Percentiles rank a stretch among this genome's conserved stretches.
phyloP scores from a whole-genome alignment of 53 echinoderm and acorn worm genomes.

The Luidia sarsii region DNA sequence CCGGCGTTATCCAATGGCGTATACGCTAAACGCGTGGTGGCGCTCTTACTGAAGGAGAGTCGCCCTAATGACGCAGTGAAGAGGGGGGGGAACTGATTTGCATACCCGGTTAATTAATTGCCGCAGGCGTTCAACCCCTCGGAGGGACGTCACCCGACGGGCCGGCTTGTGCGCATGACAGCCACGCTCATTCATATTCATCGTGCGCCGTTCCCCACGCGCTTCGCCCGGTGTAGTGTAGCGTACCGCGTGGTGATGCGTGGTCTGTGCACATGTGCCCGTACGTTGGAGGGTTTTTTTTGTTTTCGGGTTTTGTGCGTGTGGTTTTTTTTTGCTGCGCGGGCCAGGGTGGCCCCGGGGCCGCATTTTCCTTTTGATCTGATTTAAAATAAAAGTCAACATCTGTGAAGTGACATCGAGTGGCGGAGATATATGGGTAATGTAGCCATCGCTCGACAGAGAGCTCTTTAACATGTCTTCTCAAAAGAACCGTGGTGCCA shows the following conservation, averaged over 20 bases:
- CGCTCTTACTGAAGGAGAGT: background rate
- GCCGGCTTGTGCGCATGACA: conserved; percentile 24
- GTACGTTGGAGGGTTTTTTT: too few relatives aligned
- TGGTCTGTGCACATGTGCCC: too few relatives aligned
- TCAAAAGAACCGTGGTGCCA: conserved; percentile 25
- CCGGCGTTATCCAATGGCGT: background rate
- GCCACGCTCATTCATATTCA: conserved; percentile 19
- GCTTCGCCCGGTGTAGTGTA: too few relatives aligned
- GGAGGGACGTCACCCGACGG: background rate
- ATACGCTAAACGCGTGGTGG: background rate
- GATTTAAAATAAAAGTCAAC: conserved; percentile 35
- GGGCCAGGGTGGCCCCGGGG: background rate
- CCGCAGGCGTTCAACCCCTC: background rate
- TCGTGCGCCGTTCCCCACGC: background rate
- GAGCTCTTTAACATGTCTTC: conserved; percentile 19
- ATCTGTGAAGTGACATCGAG: conserved; percentile 33
- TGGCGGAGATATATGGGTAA: conserved; percentile 16
- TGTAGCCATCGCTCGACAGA: background rate
- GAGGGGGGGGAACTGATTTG: conserved; percentile 17
- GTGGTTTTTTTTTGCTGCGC: background rate
- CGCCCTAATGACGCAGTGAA: conserved; percentile 33
- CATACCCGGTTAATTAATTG: conserved; percentile 50
- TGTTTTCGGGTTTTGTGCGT: too few relatives aligned
- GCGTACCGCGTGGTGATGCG: too few relatives aligned
- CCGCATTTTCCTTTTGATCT: conserved; percentile 45